A percentile compares a stretch with the other conserved stretches of the same genome.
phyloP scores from a whole-genome alignment of 2,113 vertebrate genomes.

The Myrmecophaga tridactyla region DNA sequence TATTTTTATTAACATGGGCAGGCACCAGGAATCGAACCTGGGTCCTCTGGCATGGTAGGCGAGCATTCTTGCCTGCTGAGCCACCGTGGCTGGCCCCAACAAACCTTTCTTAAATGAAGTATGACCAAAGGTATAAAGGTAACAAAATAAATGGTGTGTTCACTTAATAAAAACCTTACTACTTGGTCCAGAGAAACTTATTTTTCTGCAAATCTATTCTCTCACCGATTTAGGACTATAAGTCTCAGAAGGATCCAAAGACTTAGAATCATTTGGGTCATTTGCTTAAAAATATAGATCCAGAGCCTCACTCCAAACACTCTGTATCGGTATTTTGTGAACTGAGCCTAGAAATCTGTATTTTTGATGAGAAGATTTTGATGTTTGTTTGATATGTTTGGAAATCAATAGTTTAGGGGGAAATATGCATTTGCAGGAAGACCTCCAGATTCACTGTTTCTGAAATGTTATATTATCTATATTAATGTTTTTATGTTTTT shows the following conservation, averaged over 20 bases:
- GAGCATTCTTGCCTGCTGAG: too few species aligned
- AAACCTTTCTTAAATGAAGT: background rate
- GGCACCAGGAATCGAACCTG: too few species aligned
- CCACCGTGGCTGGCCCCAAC: too few species aligned
- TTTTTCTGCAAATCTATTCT: background rate
- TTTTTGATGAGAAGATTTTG: background rate
- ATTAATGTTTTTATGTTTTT: background rate
- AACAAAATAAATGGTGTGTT: background rate
- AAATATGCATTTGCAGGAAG: background rate
- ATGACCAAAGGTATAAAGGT: rapidly evolving
- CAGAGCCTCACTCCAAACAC: background rate
- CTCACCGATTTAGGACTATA: background rate
- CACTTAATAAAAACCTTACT: background rate
- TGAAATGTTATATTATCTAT: background rate
- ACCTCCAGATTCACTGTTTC: background rate
- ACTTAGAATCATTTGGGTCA: background rate
- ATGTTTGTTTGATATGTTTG: background rate
- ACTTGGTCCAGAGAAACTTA: background rate
- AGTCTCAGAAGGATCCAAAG: background rate
- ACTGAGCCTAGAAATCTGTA: background rate
- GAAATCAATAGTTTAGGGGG: background rate
- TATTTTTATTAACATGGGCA: too few species aligned
- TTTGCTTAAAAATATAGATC: background rate
- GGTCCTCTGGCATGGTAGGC: too few species aligned
- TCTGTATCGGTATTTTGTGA: background rate